Conservation (phyloP, 1,140 invertebrate species). For the Muscidifurax raptorellus region DNA sequence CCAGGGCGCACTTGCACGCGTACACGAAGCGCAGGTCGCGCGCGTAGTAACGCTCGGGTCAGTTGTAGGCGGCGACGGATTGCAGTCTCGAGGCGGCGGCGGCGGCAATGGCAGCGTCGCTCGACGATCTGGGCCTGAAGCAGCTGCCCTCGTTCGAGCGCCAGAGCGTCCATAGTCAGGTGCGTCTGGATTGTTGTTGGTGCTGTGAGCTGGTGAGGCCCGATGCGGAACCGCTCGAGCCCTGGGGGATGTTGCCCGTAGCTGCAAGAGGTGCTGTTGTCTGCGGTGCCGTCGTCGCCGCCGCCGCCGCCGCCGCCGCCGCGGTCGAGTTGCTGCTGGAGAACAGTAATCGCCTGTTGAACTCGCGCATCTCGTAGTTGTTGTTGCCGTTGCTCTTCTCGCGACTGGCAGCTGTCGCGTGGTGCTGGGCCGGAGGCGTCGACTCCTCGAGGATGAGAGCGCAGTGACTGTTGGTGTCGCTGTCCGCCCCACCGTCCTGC, state of each 20-base stretch:
- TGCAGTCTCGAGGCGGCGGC: background rate
- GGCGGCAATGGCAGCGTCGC: background rate
- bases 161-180: slow-evolving; percentile 75
- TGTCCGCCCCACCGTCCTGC: slow-evolving; percentile 78
- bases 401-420: slow-evolving; percentile 60
- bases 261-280: background rate
- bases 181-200: slow-evolving; percentile 65
- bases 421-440: slow-evolving; percentile 64
- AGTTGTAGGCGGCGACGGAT: background rate
- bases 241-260: background rate
- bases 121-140: background rate
- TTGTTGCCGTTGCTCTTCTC: slow-evolving; percentile 85
- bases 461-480: slow-evolving; percentile 81
- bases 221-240: background rate
- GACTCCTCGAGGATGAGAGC: slow-evolving; percentile 77
- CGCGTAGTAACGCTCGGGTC: slow-evolving; percentile 3
- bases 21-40: background rate
- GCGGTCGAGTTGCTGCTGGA: slow-evolving; percentile 54
- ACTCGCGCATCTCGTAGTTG: slow-evolving; percentile 85
- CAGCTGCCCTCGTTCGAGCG: slow-evolving; percentile 39
- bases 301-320: slow-evolving; percentile 57
- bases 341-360: slow-evolving; percentile 71
- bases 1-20: background rate
- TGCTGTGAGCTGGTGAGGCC: background rate
- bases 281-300: slow-evolving; percentile 52